phyloP scores from a whole-genome alignment of 2,113 vertebrate species.

The Himantopus leucocephalus region DNA sequence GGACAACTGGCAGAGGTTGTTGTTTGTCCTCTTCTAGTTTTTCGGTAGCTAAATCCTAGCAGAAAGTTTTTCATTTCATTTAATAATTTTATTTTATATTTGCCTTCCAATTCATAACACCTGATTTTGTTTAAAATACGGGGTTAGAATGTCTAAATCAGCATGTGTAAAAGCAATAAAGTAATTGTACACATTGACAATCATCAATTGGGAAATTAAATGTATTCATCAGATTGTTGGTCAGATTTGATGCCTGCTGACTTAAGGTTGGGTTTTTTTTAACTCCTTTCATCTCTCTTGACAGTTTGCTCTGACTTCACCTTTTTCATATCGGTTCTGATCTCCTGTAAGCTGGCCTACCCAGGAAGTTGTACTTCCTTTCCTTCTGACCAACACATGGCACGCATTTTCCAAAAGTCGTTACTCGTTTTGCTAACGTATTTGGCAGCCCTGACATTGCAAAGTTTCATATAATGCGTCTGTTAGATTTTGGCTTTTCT shows the following conservation, averaged over 20 bases:
- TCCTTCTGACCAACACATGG: conserved; percentile 49
- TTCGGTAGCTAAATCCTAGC: not conserved
- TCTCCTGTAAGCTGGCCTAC: not conserved
- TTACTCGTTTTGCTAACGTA: conserved; percentile 10
- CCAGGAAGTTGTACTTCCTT: conserved; percentile 49
- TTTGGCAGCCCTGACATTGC: conserved; percentile 48
- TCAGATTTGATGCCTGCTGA: not conserved
- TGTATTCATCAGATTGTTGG: not conserved
- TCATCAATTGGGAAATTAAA: not conserved
- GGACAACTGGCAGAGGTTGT: not conserved
- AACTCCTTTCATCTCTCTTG: conserved; percentile 6
- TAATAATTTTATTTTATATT: not conserved
- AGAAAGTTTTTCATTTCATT: not conserved
- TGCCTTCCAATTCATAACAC: not conserved
- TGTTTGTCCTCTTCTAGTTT: not conserved
- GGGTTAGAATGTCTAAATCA: not conserved
- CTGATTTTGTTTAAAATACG: not conserved
- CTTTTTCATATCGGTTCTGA: conserved; percentile 20
- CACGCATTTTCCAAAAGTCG: conserved; percentile 31
- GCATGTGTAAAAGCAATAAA: not conserved
- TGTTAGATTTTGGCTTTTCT: conserved; percentile 49
- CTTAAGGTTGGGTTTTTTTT: not conserved
- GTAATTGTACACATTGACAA: not conserved
- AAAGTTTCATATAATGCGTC: conserved; percentile 9
- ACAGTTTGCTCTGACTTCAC: conserved; percentile 29